A percentile compares a stretch with the other conserved stretches of the same genome.
These are phyloP conservation scores for Protobothrops flavoviridis DNA, from an alignment of 2,113 vertebrate genomes.

Conservation along the genomic window DNA sequence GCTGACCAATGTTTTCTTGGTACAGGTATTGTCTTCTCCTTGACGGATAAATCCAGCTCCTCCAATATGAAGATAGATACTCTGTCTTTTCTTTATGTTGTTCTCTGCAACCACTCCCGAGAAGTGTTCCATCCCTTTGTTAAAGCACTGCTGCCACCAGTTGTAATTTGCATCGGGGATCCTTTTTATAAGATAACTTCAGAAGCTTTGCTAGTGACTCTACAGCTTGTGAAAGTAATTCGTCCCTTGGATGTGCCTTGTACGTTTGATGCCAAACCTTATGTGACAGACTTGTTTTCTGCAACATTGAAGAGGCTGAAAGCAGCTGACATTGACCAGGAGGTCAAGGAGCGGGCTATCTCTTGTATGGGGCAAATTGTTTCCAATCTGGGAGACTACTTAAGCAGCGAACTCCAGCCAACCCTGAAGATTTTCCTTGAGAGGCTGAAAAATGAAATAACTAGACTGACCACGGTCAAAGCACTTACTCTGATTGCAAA, in stretches of 20 bases:
- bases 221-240: conserved; percentile 83
- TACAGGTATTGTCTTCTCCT: conserved; percentile 85
- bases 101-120: conserved; percentile 83
- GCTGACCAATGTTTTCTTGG: conserved; percentile 10
- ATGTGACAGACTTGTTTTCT: conserved; percentile 77
- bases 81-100: conserved; percentile 82
- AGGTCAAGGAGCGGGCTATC: conserved; percentile 93
- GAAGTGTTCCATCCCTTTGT: conserved; percentile 87
- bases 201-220: conserved; percentile 85
- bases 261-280: conserved; percentile 78
- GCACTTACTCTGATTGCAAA: conserved; percentile 78
- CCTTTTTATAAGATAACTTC: conserved; percentile 90
- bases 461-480: conserved; percentile 84
- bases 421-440: conserved; percentile 87
- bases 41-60: conserved; percentile 85
- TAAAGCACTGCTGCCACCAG: conserved; percentile 77
- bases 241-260: conserved; percentile 74
- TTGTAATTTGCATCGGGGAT: conserved; percentile 83
- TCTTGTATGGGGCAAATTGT: conserved; percentile 89
- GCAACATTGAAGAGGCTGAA: conserved; percentile 82
- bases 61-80: conserved; percentile 93
- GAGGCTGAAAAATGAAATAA: conserved; percentile 91
- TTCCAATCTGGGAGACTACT: conserved; percentile 81
- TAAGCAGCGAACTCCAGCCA: conserved; percentile 78
- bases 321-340: conserved; percentile 92